Percentiles rank a stretch among this genome's conserved stretches.
These are phyloP conservation scores for Grapholita molesta DNA, from an alignment of 1,140 invertebrate genomes.

Conservation along the genomic window DNA sequence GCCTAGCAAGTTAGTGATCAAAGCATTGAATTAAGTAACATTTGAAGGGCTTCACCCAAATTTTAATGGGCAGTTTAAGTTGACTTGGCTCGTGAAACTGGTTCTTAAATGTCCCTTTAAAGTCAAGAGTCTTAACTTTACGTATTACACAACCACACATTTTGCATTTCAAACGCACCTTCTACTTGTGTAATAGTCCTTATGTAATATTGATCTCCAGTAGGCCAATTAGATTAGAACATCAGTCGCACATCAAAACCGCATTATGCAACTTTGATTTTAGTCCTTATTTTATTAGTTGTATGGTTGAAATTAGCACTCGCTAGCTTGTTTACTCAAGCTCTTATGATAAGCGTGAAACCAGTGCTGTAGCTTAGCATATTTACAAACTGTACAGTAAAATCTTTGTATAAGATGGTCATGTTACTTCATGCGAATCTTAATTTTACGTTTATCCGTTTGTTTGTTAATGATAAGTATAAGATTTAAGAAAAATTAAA, in stretches of 20 bases:
- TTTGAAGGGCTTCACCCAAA: neutral
- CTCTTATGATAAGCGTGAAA: neutral
- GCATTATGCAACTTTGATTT: neutral
- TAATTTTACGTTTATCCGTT: neutral
- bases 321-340: neutral
- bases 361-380: neutral
- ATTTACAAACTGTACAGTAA: neutral
- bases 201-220: conserved; percentile 8
- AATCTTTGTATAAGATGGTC: neutral
- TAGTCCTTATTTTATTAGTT: neutral
- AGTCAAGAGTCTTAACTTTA: neutral
- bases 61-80: neutral
- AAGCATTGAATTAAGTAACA: no score
- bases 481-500: no score
- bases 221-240: conserved; percentile 1
- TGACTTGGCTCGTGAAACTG: neutral
- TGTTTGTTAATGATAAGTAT: no score
- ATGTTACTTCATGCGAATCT: neutral
- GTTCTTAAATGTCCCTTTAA: neutral
- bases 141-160: neutral
- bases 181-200: neutral
- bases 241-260: neutral
- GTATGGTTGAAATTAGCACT: neutral
- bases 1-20: no score
- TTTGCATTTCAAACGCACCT: neutral